A percentile compares a stretch with the other conserved stretches of the same genome.
Conservation (phyloP, 1,140 invertebrate genomes). For the Conus betulinus region DNA sequence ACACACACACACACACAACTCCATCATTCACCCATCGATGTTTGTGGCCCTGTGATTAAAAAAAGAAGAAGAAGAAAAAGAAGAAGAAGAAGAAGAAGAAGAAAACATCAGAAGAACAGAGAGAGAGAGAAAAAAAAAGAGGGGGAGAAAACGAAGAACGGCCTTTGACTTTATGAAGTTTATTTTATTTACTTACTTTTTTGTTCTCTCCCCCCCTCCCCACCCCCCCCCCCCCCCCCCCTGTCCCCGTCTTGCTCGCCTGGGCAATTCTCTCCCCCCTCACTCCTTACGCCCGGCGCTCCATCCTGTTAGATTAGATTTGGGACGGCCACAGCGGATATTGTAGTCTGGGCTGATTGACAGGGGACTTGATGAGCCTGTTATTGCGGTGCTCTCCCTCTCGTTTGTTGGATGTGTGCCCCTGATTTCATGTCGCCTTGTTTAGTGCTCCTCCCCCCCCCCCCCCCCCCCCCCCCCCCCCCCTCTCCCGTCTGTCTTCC, state of each 20-base stretch:
- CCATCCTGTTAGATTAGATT: constrained; percentile 9
- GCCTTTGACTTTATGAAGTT: neutral
- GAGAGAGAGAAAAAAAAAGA: too few species aligned
- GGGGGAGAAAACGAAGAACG: neutral
- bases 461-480: neutral
- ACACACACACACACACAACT: too few species aligned
- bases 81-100: too few species aligned
- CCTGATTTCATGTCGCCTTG: neutral
- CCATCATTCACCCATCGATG: too few species aligned
- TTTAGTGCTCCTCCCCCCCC: neutral
- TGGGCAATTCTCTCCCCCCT: too few species aligned
- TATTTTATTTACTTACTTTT: constrained; percentile 7
- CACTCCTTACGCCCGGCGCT: neutral
- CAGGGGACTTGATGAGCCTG: constrained; percentile 11
- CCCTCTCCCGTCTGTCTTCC: neutral
- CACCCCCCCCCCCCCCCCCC: neutral
- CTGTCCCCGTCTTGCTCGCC: too few species aligned
- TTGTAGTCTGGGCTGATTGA: constrained; percentile 22
- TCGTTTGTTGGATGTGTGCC: constrained; percentile 13
- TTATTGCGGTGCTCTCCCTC: constrained; percentile 17
- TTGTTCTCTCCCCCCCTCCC: neutral
- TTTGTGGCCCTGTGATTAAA: too few species aligned
- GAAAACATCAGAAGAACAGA: too few species aligned
- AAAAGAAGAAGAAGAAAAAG: too few species aligned
- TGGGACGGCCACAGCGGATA: constrained; percentile 19